phyloP scores from a whole-genome alignment of 2,888 invertebrate species.

The Diadegma fenestrale region DNA sequence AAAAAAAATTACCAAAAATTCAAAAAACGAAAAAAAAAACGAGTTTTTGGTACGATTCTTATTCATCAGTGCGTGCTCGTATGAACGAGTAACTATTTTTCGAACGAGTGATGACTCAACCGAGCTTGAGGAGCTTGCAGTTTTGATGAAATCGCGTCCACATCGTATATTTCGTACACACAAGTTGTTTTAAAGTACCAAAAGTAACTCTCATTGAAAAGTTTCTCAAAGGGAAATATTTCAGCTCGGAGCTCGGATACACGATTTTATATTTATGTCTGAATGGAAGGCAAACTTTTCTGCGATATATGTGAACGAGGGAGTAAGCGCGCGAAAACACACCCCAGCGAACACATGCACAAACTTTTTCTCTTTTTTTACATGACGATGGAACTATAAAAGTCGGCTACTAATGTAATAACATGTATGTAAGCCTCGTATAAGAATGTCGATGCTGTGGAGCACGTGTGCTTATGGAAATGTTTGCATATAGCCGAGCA shows the following conservation, averaged over 20 bases:
- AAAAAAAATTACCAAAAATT: no score
- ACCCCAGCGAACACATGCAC: neutral
- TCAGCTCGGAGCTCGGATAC: constrained; percentile 7
- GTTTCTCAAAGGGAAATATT: constrained; percentile 6
- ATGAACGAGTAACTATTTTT: neutral
- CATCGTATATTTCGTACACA: neutral
- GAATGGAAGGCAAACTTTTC: constrained; percentile 15
- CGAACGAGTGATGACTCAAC: neutral
- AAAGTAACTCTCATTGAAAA: constrained; percentile 28
- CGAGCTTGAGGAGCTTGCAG: neutral
- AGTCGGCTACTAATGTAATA: constrained; percentile 17
- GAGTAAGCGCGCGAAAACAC: constrained; percentile 41
- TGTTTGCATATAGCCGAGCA: neutral
- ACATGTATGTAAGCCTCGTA: constrained; percentile 33
- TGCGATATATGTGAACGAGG: constrained; percentile 44
- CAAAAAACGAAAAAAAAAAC: neutral
- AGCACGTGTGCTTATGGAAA: constrained; percentile 20
- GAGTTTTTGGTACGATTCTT: neutral
- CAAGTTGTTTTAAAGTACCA: constrained; percentile 1
- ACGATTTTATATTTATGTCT: constrained; percentile 23
- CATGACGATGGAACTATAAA: constrained; percentile 56
- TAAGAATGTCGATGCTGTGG: constrained; percentile 24
- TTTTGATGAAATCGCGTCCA: neutral
- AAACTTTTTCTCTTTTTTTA: constrained; percentile 24
- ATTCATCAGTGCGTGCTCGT: neutral